phyloP scores from a whole-genome alignment of 2,113 vertebrate species.

The Bos javanicus region DNA sequence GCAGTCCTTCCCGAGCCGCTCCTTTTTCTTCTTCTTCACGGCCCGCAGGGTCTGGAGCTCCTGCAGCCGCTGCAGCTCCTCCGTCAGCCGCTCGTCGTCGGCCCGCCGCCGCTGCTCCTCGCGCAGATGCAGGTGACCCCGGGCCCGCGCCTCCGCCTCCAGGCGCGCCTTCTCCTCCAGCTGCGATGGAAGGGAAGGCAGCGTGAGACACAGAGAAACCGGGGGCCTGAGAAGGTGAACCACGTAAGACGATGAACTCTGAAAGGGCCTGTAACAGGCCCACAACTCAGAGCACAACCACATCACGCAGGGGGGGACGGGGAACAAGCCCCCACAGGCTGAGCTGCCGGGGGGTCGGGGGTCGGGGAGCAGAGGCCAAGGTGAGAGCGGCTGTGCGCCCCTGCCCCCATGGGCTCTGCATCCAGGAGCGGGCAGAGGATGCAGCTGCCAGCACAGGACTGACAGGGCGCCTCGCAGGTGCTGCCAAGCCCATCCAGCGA shows the following conservation, averaged over 20 bases:
- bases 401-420: accelerated
- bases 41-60: constrained; percentile 90
- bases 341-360: background rate
- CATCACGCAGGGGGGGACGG: background rate
- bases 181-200: constrained; percentile 67
- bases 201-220: background rate
- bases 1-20: constrained; percentile 86
- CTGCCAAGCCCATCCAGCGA: background rate
- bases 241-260: accelerated
- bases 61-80: constrained; percentile 90
- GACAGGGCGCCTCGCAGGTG: background rate
- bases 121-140: constrained; percentile 86
- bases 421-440: accelerated
- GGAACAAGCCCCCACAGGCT: background rate
- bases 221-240: background rate
- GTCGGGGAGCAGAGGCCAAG: background rate
- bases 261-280: background rate
- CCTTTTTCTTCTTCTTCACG: constrained; percentile 96
- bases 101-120: constrained; percentile 85
- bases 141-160: constrained; percentile 91
- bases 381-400: background rate
- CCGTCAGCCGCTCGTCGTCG: constrained; percentile 87
- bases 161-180: constrained; percentile 95
- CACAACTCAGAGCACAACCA: background rate
- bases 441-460: background rate